Evolutionary conservation across 2,888 invertebrate genomes (phyloP).

Genomic region (Dusona sp.): DNA sequence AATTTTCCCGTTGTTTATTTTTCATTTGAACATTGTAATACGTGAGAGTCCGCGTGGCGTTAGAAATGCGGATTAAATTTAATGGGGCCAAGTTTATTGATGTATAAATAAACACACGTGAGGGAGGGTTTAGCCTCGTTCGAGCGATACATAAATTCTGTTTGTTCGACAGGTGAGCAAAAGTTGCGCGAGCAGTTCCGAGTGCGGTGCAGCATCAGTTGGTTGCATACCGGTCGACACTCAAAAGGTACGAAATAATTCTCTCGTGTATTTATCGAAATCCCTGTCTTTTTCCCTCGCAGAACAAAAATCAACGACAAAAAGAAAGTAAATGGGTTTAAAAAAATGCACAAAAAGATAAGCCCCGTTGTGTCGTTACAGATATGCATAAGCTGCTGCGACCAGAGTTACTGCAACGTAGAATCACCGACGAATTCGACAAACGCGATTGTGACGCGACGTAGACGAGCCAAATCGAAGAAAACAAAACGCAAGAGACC

Average conservation of each 20-base stretch:
- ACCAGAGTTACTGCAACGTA: conserved; percentile 88
- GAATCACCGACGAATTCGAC: conserved; percentile 87
- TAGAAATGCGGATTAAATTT: background rate
- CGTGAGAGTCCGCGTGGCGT: background rate
- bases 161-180: conserved; percentile 86
- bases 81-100: conserved; percentile 4
- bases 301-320: background rate
- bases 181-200: conserved; percentile 87
- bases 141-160: conserved; percentile 20
- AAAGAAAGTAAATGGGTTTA: background rate
- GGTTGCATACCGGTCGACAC: conserved; percentile 88
- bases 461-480: conserved; percentile 79
- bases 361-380: conserved; percentile 84
- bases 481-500: conserved; percentile 78
- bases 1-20: conserved; percentile 14
- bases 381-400: conserved; percentile 88
- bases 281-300: background rate
- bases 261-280: background rate
- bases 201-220: conserved; percentile 87
- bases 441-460: conserved; percentile 85
- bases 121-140: background rate
- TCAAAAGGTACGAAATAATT: conserved; percentile 85
- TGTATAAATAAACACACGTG: background rate
- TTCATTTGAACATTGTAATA: background rate
- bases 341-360: conserved; percentile 64